Evolutionary conservation across 2,797 vertebrate species (phyloP), one percentile per base, ranked within the genome.

Genomic region (Onychomys leucogaster): DNA sequence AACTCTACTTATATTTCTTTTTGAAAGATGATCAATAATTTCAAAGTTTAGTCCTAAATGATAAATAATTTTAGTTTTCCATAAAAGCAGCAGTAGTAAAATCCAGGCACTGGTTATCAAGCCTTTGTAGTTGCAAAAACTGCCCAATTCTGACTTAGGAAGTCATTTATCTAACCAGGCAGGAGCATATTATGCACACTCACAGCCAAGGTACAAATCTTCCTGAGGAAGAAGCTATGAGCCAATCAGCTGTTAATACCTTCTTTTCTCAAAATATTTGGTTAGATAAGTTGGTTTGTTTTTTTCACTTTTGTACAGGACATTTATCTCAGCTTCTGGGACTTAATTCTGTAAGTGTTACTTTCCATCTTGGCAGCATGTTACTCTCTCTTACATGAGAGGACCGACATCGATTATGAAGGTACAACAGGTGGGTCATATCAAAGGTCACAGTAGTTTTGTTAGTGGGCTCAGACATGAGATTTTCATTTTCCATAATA

Each of bases 341-440:
- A 93, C 65, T 92, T 77, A 97, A 94, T 95, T 98, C 98, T 96
- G 96, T 85, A 97, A 98, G 98, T 92, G 97, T 96, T 98, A 96
- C 98, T 98, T 98, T 98, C 97, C 92, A 88, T 96, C 94, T 97
- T 95, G 97, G 97, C 98, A 97, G 98, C 98, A 98, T 98, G 96
- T 95, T 98, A 97, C 97, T 98, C 98, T 98, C 98, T 97, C 96
- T 98, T 98, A 98, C 99, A 99, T 98, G 97, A 99, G 98, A 98
- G 98, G 98, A 98, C 98, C 98, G 98, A 99, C 99, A 99, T 98
- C 97, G 37, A 98, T 96, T 98, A 98, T 99, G 98, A 99, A 99
- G 99, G 98, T 98, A 98, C 98, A 98, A 99, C 99, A 99, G 99
- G 99, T 99, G 99, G 99, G 99, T 99, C 99, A 99, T 97, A 98